Conservation (phyloP, 2,888 invertebrate genomes). For the Lasioglossum morio region DNA sequence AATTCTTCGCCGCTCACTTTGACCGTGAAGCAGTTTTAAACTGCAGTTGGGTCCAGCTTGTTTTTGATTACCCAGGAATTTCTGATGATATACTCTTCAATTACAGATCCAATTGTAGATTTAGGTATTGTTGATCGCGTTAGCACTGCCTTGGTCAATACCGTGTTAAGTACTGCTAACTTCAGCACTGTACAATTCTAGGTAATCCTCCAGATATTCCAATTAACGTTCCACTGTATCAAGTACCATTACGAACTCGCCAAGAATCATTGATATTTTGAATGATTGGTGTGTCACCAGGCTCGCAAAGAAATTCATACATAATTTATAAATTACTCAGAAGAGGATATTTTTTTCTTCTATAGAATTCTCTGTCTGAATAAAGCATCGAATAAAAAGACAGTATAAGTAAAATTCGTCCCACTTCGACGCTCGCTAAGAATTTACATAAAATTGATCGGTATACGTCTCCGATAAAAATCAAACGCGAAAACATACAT, state of each 20-base stretch:
- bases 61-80: neutral
- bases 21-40: neutral
- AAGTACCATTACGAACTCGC: neutral
- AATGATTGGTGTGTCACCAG: neutral
- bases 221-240: neutral
- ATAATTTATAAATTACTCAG: neutral
- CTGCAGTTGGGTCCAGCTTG: neutral
- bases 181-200: neutral
- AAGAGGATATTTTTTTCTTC: neutral
- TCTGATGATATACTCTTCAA: neutral
- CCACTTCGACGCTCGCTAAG: neutral
- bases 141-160: no score
- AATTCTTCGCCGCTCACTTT: slow-evolving; percentile 6
- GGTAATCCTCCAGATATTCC: neutral
- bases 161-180: no score
- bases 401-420: neutral
- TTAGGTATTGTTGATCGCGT: no score
- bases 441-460: neutral
- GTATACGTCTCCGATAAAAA: neutral
- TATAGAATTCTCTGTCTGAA: neutral
- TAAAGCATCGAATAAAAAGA: neutral
- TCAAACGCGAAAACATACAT: neutral
- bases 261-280: neutral
- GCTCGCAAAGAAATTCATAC: neutral
- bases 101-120: neutral